Percentiles rank a stretch among this genome's conserved stretches.
These are phyloP conservation scores for Smithornis capensis DNA, from an alignment of 2,113 vertebrate genomes.

Conservation along the genomic window DNA sequence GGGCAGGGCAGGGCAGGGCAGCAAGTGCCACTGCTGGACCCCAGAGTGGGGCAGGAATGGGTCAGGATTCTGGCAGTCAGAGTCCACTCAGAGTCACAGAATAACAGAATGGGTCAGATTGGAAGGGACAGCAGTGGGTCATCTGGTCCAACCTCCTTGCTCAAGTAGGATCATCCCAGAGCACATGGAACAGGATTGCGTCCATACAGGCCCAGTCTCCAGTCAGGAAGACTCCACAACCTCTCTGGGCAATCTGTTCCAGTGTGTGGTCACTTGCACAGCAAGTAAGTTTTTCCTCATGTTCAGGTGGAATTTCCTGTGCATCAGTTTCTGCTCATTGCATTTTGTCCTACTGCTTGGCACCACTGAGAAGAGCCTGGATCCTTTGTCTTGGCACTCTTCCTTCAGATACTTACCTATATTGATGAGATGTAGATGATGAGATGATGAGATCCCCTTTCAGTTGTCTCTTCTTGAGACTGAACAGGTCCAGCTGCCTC, in stretches of 20 bases:
- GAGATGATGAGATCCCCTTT: background rate
- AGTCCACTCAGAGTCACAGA: background rate
- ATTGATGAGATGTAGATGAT: no score
- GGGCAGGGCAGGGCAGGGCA: background rate
- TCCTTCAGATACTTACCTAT: background rate
- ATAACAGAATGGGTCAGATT: background rate
- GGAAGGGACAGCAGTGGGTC: background rate
- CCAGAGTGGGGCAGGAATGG: background rate
- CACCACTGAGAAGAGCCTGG: background rate
- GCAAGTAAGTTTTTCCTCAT: background rate
- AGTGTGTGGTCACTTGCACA: background rate
- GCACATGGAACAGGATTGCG: background rate
- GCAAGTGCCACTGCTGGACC: background rate
- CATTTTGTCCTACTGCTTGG: background rate
- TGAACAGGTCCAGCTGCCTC: background rate
- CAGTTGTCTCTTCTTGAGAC: fast-evolving
- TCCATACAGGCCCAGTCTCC: background rate
- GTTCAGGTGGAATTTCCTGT: background rate
- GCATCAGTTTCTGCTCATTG: background rate
- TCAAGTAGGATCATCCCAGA: background rate
- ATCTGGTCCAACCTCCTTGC: background rate
- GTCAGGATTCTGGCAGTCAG: background rate
- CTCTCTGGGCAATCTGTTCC: background rate
- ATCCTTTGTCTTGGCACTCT: background rate
- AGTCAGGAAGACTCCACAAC: background rate